Base-by-base conservation (phyloP, 2,797 vertebrate species). In the Acrocephalus scirpaceus region DNA sequence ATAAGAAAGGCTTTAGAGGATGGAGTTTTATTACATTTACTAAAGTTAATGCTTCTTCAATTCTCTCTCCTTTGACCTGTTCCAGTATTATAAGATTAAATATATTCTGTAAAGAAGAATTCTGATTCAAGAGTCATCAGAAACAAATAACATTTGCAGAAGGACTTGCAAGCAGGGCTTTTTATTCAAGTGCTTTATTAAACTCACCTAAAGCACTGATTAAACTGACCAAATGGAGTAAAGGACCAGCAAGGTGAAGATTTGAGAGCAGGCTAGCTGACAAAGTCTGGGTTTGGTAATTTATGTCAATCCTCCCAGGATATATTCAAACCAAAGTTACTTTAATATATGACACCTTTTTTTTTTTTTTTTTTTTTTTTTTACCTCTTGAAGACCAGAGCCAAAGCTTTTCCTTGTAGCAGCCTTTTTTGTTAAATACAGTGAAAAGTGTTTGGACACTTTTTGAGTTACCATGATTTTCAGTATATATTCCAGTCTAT, bases 11-110 rank as follows among this genome's bases (percentile, higher is more conserved):
- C 60, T 96, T 93, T 84, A 83, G 66, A 95, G 62, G 51, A 86
- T 36, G 73, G 77, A 91, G n/a, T 92, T 93, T 96, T 95, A 95
- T 97, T 96, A 89, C 69, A 60, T 97, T 96, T 96, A 57, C 53
- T 76, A 83, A 90, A 96, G 64, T 73, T 81, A 96, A 96, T 93
- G 65, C 75, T 62, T 78, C 81, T 95, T 92, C 84, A 90, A 6
- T 95, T 93, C 86, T 88, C 27, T 88, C 53, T 88, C 86, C 80
- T 95, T 76, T 91, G 91, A 91, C 80, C 77, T 5, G 0, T 89
- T 90, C 34, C 88, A 86, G 62, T 79, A 93, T 92, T 90, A 88
- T 83, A 72, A 66, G 92, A 92, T 93, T 88, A 96, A 96, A 92
- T 61, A 62, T 44, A 65, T 74, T 71, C 80, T 75, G 11, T 50